Evolutionary conservation across 2,113 vertebrate genomes (phyloP).

Genomic region (Formicarius rufipectus): DNA sequence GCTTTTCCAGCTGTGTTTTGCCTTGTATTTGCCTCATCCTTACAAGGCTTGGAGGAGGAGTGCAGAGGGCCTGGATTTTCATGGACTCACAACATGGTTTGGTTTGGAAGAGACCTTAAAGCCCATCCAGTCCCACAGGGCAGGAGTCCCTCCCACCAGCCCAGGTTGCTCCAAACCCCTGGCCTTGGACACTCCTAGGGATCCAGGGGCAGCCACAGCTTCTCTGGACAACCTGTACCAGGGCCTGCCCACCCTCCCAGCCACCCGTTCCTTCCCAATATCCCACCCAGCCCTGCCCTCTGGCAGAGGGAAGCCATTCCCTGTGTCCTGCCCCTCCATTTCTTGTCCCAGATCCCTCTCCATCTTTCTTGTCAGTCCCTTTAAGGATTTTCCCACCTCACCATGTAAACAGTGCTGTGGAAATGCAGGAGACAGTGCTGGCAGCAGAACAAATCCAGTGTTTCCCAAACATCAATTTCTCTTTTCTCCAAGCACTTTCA

Average conservation of each 20-base stretch:
- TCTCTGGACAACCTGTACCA: background rate
- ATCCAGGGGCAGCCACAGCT: background rate
- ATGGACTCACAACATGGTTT: background rate
- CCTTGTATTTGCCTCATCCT: too few relatives aligned
- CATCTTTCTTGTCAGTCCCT: too few relatives aligned
- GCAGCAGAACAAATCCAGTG: background rate
- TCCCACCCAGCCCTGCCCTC: background rate
- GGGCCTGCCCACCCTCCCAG: background rate
- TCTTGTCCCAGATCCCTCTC: background rate
- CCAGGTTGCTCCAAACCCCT: background rate
- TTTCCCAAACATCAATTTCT: background rate
- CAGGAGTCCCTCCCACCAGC: background rate
- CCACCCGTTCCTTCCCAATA: background rate
- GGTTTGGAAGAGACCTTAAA: background rate
- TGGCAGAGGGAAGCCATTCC: background rate
- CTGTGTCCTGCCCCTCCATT: background rate
- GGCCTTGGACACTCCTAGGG: background rate
- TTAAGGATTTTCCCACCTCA: background rate
- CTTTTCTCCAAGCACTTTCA: background rate
- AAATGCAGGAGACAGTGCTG: background rate
- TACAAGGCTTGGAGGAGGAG: fast-evolving
- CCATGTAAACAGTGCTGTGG: fast-evolving
- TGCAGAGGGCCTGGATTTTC: background rate
- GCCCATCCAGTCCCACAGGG: background rate
- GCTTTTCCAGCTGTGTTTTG: background rate